A percentile compares a stretch with the other conserved stretches of the same genome.
Evolutionary conservation across 2,113 vertebrate species (phyloP).

Genomic region (Leucopternis melanops): DNA sequence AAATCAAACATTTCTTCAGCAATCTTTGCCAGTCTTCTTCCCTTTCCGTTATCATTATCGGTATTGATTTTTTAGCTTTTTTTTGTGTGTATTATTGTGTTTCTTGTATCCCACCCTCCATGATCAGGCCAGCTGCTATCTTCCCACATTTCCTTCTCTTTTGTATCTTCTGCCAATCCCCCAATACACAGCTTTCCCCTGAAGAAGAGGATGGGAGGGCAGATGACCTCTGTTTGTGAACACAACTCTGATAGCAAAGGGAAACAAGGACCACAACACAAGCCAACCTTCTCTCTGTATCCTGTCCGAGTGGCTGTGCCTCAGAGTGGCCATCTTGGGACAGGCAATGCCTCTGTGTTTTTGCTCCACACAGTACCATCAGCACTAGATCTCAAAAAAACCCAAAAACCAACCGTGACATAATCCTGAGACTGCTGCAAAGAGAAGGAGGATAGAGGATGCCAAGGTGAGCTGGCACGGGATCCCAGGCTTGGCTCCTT

Average conservation of each 20-base stretch:
- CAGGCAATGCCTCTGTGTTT: not conserved
- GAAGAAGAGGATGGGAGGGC: not conserved
- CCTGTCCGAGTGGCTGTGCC: not conserved
- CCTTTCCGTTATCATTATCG: too few relatives aligned
- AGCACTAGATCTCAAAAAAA: not conserved
- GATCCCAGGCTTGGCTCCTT: not conserved
- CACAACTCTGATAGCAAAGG: not conserved
- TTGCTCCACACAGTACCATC: not conserved
- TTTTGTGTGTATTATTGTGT: not conserved
- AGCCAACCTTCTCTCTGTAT: not conserved
- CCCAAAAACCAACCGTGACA: accelerated
- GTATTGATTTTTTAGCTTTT: too few relatives aligned
- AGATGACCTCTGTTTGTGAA: not conserved
- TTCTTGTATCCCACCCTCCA: not conserved
- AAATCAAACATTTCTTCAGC: too few relatives aligned
- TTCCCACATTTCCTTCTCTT: not conserved
- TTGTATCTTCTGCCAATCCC: not conserved
- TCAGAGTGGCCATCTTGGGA: not conserved
- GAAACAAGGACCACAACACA: not conserved
- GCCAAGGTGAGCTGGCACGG: not conserved
- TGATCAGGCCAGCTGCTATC: not conserved
- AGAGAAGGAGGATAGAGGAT: not conserved
- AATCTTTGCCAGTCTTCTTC: too few relatives aligned
- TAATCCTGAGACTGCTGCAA: not conserved
- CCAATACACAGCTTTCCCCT: not conserved